These are phyloP conservation scores for Theodoxus fluviatilis DNA, from an alignment of 2,888 invertebrate genomes.

Conservation along the genomic window DNA sequence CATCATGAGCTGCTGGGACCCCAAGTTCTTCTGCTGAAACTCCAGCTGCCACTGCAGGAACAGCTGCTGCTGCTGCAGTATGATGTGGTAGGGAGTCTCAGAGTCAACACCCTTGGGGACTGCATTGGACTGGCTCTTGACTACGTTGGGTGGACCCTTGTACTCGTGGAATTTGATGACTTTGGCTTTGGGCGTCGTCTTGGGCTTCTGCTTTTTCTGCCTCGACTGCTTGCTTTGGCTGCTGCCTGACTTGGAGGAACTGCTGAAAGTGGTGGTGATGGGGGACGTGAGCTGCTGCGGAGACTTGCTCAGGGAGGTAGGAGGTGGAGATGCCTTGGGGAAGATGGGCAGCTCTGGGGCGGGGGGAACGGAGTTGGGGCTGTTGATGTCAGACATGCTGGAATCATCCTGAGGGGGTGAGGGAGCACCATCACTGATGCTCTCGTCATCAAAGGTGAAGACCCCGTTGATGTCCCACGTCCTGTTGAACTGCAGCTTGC, in stretches of 20 bases:
- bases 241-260: conserved; percentile 12
- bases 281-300: conserved; percentile 26
- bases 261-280: conserved; percentile 24
- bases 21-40: conserved; percentile 75
- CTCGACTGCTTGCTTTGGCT: conserved; percentile 45
- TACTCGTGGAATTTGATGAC: conserved; percentile 97
- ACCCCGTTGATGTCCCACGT: conserved; percentile 85
- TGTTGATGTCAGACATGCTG: conserved; percentile 51
- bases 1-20: conserved; percentile 32
- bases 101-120: conserved; percentile 17
- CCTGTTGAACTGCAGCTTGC: conserved; percentile 88
- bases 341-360: conserved; percentile 41
- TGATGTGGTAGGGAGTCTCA: conserved; percentile 56
- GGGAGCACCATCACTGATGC: conserved; percentile 70
- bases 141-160: conserved; percentile 81
- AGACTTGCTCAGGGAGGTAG: conserved; percentile 12
- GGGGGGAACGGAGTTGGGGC: conserved; percentile 44
- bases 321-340: conserved; percentile 26
- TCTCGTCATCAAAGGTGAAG: conserved; percentile 83
- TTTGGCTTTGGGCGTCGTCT: conserved; percentile 78
- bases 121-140: conserved; percentile 69
- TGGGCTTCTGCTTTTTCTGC: conserved; percentile 80
- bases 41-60: conserved; percentile 87
- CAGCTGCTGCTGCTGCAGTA: conserved; percentile 90
- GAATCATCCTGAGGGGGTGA: conserved; percentile 60